Conservation (phyloP, 2,888 invertebrate genomes). For the Osmoderma eremita region DNA sequence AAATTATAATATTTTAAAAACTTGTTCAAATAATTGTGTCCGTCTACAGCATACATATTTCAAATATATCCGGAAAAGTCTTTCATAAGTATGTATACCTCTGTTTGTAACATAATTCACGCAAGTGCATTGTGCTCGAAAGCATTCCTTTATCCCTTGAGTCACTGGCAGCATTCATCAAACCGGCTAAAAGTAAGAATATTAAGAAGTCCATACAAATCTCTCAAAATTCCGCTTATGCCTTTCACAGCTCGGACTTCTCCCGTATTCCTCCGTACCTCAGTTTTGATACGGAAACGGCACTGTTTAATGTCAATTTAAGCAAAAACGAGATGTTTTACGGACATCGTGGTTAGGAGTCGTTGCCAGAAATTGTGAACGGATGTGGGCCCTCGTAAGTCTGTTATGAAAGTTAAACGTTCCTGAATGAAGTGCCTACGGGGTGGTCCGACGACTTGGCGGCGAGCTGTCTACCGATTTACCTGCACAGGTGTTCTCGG, state of each 20-base stretch:
- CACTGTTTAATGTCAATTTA: slow-evolving; percentile 22
- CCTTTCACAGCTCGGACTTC: not conserved
- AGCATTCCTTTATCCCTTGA: no score
- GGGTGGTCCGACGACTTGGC: slow-evolving; percentile 56
- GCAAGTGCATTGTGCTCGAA: no score
- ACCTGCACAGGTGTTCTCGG: slow-evolving; percentile 37
- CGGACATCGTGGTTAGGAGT: not conserved
- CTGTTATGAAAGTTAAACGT: slow-evolving; percentile 48
- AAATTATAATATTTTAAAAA: no score
- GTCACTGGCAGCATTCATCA: no score
- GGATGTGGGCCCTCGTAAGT: slow-evolving; percentile 45
- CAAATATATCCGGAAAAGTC: no score
- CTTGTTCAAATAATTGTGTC: no score
- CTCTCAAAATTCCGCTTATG: slow-evolving; percentile 4
- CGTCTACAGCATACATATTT: no score
- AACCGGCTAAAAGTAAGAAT: no score
- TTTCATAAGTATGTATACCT: no score
- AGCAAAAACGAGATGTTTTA: slow-evolving; percentile 13
- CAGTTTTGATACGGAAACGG: not conserved
- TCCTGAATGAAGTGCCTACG: slow-evolving; percentile 45
- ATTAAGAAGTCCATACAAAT: no score
- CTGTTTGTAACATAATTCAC: no score
- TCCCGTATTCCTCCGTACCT: not conserved
- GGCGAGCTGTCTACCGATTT: slow-evolving; percentile 53
- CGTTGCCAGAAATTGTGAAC: slow-evolving; percentile 5